Evolutionary conservation across 2,888 invertebrate genomes (phyloP).

Genomic region (Hymenopus coronatus): DNA sequence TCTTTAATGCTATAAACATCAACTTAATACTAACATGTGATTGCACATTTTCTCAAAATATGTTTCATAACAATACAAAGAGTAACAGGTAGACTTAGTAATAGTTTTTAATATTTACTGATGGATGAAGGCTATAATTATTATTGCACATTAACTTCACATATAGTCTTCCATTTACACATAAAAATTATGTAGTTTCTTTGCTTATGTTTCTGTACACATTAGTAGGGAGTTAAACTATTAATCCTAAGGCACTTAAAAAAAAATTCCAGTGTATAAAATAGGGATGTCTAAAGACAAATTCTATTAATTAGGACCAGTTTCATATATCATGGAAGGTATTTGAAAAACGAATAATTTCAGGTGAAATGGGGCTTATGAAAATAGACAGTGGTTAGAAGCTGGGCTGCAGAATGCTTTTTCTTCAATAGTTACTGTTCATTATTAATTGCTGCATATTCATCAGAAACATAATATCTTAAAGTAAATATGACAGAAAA

Average conservation of each 20-base stretch:
- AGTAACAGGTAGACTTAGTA: background rate
- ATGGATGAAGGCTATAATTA: background rate
- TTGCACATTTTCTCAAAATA: background rate
- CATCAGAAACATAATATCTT: background rate
- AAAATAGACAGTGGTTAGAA: background rate
- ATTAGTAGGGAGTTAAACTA: background rate
- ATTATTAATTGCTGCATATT: background rate
- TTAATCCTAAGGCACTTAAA: background rate
- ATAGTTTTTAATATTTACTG: background rate
- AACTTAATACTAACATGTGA: background rate
- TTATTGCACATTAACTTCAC: background rate
- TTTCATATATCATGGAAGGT: background rate
- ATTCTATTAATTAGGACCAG: background rate
- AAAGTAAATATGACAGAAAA: background rate
- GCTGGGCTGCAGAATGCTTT: background rate
- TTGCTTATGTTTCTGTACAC: background rate
- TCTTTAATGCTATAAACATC: background rate
- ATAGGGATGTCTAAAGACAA: background rate
- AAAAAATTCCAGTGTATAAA: background rate
- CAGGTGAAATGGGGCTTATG: background rate
- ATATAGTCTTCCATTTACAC: background rate
- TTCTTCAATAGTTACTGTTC: background rate
- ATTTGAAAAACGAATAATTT: background rate
- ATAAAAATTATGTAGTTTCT: background rate
- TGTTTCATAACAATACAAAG: background rate